These are phyloP conservation scores for Ceratothoa steindachneri DNA, from an alignment of 2,888 invertebrate genomes.

Conservation along the genomic window DNA sequence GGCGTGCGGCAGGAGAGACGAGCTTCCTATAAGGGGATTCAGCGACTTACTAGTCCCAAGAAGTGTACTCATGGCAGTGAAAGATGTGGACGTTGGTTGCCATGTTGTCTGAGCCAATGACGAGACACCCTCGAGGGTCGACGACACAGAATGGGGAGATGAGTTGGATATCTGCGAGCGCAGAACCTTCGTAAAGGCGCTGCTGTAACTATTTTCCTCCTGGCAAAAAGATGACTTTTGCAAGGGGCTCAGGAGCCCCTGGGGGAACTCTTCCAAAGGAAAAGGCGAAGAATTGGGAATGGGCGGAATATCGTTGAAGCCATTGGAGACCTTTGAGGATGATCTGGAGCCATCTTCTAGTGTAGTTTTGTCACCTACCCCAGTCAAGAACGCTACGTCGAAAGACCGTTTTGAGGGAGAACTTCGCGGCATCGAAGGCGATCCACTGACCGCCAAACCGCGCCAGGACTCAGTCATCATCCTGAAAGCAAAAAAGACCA, in stretches of 20 bases:
- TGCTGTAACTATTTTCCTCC: conserved; percentile 55
- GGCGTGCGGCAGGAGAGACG: conserved; percentile 33
- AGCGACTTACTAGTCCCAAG: conserved; percentile 36
- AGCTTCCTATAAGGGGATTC: conserved; percentile 36
- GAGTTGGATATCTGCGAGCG: conserved; percentile 46
- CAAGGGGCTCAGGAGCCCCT: not conserved
- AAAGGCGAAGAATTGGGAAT: not conserved
- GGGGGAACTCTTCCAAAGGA: not conserved
- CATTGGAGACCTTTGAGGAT: not conserved
- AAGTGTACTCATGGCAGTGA: conserved; percentile 45
- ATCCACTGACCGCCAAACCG: not conserved
- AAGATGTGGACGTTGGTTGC: conserved; percentile 39
- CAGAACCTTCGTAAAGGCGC: conserved; percentile 78
- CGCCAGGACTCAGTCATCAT: conserved; percentile 20
- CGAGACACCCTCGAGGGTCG: not conserved
- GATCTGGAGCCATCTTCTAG: conserved; percentile 55
- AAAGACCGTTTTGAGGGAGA: conserved; percentile 67
- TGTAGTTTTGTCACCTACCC: conserved; percentile 87
- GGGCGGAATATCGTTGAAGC: not conserved
- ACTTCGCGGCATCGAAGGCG: conserved; percentile 30
- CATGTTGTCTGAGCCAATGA: conserved; percentile 18
- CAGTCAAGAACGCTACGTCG: conserved; percentile 82
- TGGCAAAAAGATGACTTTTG: not conserved
- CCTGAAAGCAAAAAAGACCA: conserved; percentile 8
- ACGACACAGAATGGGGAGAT: conserved; percentile 17